Base-by-base conservation (phyloP, 2,797 vertebrate genomes). In the Notolepis coatsorum region DNA sequence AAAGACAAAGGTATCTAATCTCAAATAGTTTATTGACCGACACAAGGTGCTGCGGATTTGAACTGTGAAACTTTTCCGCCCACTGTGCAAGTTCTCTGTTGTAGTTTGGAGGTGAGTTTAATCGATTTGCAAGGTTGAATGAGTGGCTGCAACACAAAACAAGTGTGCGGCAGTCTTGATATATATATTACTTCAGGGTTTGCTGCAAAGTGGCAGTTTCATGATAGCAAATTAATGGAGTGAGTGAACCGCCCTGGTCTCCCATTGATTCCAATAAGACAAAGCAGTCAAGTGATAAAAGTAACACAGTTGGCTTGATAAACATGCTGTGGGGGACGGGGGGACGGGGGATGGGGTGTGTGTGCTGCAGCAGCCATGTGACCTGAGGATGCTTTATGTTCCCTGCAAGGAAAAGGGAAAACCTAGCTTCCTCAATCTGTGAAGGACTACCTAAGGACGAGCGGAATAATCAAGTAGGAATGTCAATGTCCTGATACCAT, bases 191-290 rank as follows among this genome's bases (percentile, higher is more conserved):
- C 65, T 66, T 72, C 30, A 58, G 47, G 68, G 61, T 84, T 76
- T 86, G 57, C 57, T 61, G 56, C 68, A 52, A 67, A 77, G 69
- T 59, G 67, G 67, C 75, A 65, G 66, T 77, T 89, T 80, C 71
- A 71, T 86, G 70, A 72, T 81, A 73, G 60, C 65, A 84, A 89
- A 87, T 89, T 89, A 91, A 91, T 90, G 83, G 90, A 81, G 76
- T 84, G 71, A 87, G 70, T 79, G 69, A 88, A 71, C 67, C 80
- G 76, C 73, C 77, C 84, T 74, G 76, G 81, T 79, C 72, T 76
- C 78, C 72, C 81, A 91, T 90, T 90, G 88, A 92, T 90, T 91
- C 86, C 79, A 91, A 90, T 89, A 85, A 91, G 80, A 84, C 80
- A 75, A 82, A 79, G 82, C 87, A 84, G 70, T 75, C 76, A 72